Evolutionary conservation across 1,140 invertebrate genomes (phyloP).

Genomic region (Drosophila truncata): DNA sequence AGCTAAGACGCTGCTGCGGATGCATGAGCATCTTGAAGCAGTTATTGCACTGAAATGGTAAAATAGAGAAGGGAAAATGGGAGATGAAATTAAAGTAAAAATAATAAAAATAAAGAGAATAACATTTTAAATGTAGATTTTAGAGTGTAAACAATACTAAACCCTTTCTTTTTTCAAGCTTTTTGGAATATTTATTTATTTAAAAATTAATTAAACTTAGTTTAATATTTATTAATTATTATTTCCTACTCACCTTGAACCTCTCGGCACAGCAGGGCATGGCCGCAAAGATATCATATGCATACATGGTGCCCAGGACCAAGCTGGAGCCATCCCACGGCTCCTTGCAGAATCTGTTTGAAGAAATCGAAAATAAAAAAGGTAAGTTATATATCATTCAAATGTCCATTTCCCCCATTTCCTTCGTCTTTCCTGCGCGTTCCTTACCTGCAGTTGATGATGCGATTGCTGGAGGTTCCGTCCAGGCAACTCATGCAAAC

Average conservation of each 20-base stretch:
- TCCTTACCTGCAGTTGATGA: conserved; percentile 89
- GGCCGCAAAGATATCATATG: conserved; percentile 98
- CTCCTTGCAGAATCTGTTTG: conserved; percentile 90
- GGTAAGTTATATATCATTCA: conserved; percentile 1
- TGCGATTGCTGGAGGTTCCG: conserved; percentile 90
- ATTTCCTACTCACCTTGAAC: conserved; percentile 90
- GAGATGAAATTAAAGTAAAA: neutral
- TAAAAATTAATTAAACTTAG: neutral
- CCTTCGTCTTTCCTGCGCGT: neutral
- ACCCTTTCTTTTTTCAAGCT: neutral
- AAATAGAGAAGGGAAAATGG: conserved; percentile 1
- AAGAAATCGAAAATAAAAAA: neutral
- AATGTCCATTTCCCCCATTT: conserved; percentile 6
- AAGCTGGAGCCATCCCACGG: conserved; percentile 97
- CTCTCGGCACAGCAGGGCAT: conserved; percentile 97
- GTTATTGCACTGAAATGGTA: conserved; percentile 92
- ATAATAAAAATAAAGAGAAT: too few relatives aligned
- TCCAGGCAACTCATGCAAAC: conserved; percentile 97
- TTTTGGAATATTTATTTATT: too few relatives aligned
- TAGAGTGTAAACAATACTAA: neutral
- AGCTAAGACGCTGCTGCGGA: conserved; percentile 94
- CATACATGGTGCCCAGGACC: conserved; percentile 98
- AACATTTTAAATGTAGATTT: neutral
- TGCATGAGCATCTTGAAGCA: conserved; percentile 94
- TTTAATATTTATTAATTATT: neutral